Conservation (phyloP, 2,113 vertebrate species). For the Ammodytes marinus region DNA sequence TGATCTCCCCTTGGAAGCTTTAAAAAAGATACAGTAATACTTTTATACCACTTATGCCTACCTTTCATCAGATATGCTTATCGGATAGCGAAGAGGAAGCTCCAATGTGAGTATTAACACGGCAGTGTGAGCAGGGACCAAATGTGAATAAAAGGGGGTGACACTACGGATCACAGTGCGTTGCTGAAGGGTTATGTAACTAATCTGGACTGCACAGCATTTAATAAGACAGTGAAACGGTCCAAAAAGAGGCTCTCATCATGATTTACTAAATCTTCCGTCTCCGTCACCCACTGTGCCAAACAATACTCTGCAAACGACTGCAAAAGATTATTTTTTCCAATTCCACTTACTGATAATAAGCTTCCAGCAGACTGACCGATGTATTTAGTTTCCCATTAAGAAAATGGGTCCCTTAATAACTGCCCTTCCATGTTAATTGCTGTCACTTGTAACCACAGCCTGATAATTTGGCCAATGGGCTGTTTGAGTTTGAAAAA, state of each 20-base stretch:
- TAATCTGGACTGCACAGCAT: slow-evolving; percentile 27
- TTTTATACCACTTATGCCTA: not conserved
- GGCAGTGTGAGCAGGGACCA: not conserved
- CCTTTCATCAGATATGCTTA: slow-evolving; percentile 10
- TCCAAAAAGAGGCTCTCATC: slow-evolving; percentile 19
- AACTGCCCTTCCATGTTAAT: slow-evolving; percentile 66
- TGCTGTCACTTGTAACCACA: slow-evolving; percentile 67
- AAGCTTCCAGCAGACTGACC: slow-evolving; percentile 56
- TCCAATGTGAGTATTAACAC: slow-evolving; percentile 8
- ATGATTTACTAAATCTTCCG: slow-evolving; percentile 27
- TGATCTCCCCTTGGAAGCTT: slow-evolving; percentile 22
- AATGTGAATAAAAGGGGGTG: not conserved
- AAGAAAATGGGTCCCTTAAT: slow-evolving; percentile 34
- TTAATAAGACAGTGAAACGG: slow-evolving; percentile 24
- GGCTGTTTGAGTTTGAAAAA: slow-evolving; percentile 38
- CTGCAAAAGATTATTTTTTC: slow-evolving; percentile 57
- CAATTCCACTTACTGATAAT: slow-evolving; percentile 66
- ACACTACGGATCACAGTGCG: not conserved
- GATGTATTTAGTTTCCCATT: slow-evolving; percentile 64
- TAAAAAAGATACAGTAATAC: not conserved
- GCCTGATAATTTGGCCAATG: slow-evolving; percentile 52
- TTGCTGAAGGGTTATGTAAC: slow-evolving; percentile 24
- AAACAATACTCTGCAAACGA: slow-evolving; percentile 50
- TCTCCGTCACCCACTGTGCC: slow-evolving; percentile 20
- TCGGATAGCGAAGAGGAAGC: not conserved